A percentile compares a stretch with the other conserved stretches of the same genome.
Evolutionary conservation across 2,797 vertebrate species (phyloP).

Genomic region (Acanthurus tractus): DNA sequence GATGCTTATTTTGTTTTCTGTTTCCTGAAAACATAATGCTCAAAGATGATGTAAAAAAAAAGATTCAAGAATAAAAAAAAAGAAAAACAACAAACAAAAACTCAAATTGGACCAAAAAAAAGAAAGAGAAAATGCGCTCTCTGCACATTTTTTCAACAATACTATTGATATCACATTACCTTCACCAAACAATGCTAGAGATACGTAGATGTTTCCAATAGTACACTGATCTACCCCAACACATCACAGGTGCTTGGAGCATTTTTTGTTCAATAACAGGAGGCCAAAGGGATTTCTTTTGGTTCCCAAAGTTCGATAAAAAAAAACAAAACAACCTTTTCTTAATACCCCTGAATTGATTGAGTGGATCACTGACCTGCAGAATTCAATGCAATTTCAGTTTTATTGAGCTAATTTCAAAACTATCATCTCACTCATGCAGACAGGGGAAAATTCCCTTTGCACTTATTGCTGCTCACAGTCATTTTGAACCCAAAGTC

Average conservation of each 20-base stretch:
- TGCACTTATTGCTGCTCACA: slow-evolving; percentile 93
- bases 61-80: slow-evolving; percentile 75
- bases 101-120: slow-evolving; percentile 68
- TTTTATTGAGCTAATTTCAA: slow-evolving; percentile 87
- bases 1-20: slow-evolving; percentile 91
- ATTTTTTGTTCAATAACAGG: slow-evolving; percentile 82
- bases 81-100: slow-evolving; percentile 60
- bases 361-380: slow-evolving; percentile 93
- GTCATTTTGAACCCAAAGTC: slow-evolving; percentile 79
- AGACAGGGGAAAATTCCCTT: slow-evolving; percentile 80
- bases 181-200: slow-evolving; percentile 87
- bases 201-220: slow-evolving; percentile 78
- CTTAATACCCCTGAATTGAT: slow-evolving; percentile 92
- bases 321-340: slow-evolving; percentile 63
- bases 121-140: slow-evolving; percentile 78
- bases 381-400: slow-evolving; percentile 95
- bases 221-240: slow-evolving; percentile 79
- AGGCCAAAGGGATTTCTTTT: slow-evolving; percentile 87
- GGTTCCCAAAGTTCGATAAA: slow-evolving; percentile 86
- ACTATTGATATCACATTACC: slow-evolving; percentile 90
- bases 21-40: slow-evolving; percentile 96
- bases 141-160: slow-evolving; percentile 90
- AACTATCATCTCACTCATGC: slow-evolving; percentile 86
- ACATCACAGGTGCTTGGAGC: slow-evolving; percentile 78
- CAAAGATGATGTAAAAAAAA: slow-evolving; percentile 84